Evolutionary conservation across 2,888 invertebrate species (phyloP).

Genomic region (Scrobipalpa costella): DNA sequence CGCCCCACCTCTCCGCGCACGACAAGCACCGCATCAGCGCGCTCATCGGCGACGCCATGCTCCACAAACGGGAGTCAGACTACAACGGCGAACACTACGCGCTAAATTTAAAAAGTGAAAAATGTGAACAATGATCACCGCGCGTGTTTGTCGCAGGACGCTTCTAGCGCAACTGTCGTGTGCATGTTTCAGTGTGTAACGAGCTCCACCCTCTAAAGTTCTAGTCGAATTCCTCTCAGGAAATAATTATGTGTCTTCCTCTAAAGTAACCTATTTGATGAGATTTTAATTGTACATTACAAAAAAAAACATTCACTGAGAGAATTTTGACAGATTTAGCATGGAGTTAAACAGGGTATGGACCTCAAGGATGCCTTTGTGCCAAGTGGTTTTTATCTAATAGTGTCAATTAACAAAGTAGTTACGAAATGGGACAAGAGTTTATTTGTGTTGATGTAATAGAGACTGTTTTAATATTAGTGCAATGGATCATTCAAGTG

Average conservation of each 20-base stretch:
- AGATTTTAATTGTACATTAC: constrained; percentile 35
- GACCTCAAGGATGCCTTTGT: constrained; percentile 79
- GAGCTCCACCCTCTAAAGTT: constrained; percentile 68
- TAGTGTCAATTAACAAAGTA: constrained; percentile 78
- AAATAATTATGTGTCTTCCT: constrained; percentile 66
- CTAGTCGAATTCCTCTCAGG: constrained; percentile 77
- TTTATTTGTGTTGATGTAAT: constrained; percentile 70
- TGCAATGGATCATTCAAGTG: constrained; percentile 68
- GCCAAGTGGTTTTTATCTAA: constrained; percentile 79
- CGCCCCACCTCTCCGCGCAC: constrained; percentile 48
- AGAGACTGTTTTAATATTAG: constrained; percentile 69
- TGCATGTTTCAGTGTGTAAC: constrained; percentile 46
- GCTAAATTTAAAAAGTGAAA: constrained; percentile 77
- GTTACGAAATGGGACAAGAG: constrained; percentile 67
- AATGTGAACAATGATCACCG: constrained; percentile 76
- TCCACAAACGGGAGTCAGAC: constrained; percentile 73
- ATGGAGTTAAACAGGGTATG: constrained; percentile 78
- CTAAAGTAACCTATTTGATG: constrained; percentile 44
- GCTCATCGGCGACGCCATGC: constrained; percentile 75
- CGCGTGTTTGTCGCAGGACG: constrained; percentile 46
- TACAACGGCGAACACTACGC: constrained; percentile 71
- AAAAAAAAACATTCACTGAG: constrained; percentile 56
- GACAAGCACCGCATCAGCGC: constrained; percentile 79
- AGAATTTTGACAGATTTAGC: constrained; percentile 72
- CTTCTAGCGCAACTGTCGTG: constrained; percentile 52